These are phyloP conservation scores for Rhodinocichla rosea DNA, from an alignment of 2,113 vertebrate genomes.

Conservation along the genomic window DNA sequence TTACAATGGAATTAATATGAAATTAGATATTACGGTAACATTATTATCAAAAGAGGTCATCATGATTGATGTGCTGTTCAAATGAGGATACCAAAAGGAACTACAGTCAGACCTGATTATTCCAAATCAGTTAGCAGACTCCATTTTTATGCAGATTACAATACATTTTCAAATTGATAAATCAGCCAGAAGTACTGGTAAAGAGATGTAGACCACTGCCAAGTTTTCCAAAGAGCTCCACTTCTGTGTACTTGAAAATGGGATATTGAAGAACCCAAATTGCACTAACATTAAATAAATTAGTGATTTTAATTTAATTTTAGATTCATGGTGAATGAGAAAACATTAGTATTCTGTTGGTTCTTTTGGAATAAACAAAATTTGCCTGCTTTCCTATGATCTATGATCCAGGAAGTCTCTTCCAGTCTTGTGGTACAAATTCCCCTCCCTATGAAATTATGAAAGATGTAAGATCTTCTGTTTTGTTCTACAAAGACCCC, in stretches of 20 bases:
- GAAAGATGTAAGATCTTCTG: neutral
- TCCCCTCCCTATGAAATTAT: neutral
- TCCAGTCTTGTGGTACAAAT: neutral
- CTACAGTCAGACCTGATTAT: constrained; percentile 66
- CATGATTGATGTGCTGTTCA: constrained; percentile 68
- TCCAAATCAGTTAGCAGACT: constrained; percentile 59
- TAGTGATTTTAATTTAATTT: neutral
- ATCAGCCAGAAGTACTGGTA: constrained; percentile 22
- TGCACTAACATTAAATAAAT: neutral
- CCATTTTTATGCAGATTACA: constrained; percentile 72
- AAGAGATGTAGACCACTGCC: neutral
- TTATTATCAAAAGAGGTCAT: constrained; percentile 73
- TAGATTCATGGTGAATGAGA: neutral
- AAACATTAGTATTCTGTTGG: neutral
- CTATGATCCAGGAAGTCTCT: neutral
- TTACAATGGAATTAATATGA: constrained; percentile 74
- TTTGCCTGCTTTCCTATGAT: neutral
- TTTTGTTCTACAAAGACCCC: neutral
- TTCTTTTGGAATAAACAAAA: neutral
- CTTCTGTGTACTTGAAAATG: neutral
- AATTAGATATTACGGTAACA: constrained; percentile 73
- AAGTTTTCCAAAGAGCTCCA: neutral
- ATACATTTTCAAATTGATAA: constrained; percentile 65
- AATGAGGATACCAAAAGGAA: constrained; percentile 68
- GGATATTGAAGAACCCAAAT: neutral